Evolutionary conservation across 2,797 vertebrate species (phyloP), one percentile per base, ranked within the genome.

Genomic region (Acanthurus leucopareius): DNA sequence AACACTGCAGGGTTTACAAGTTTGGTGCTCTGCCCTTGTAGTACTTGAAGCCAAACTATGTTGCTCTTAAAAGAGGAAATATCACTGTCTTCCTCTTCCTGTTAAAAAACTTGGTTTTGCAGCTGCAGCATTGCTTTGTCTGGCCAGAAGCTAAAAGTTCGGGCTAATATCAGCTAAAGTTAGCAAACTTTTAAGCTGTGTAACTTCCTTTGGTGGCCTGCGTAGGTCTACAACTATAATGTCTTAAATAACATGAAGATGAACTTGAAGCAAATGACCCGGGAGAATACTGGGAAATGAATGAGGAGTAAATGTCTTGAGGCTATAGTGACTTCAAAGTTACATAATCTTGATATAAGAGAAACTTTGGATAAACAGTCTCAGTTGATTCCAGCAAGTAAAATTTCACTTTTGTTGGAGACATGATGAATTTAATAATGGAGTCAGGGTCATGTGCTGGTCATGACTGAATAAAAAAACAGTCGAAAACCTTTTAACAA

Each of bases 391-490:
- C 60, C 4, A 0, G 2, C 10, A 2, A 48, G 40, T 40, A 9
- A 38, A 38, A 32, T 19, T 38, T 25, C 14, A 14, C 1, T 28
- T 0, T 13, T 49, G 22, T 51, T 35, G 0, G 3, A 7, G 10
- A 35, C 47, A 16, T 52, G 49, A 20, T 45, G 22, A 57, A 28
- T 58, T 66, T 22, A 15, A 58, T 14, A n/a, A 13, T 38, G 16
- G 51, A n/a, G 42, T 19, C 1, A 1, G 3, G 22, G 42, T 66
- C 44, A 44, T 5, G n/a, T 14, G 40, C 28, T 7, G 45, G 17
- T 52, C 10, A n/a, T 4, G 19, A 47, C 71, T 4, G 17, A 63
- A 68, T 22, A 49, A 54, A 79, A 71, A 35, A 32, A 20, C n/a
- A 38, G 44, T 0, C 5, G 16, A 40, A 58, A 51, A 48, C 0